These are phyloP conservation scores for Sphyrna mokarran DNA, from an alignment of 2,113 vertebrate species.

Conservation along the genomic window DNA sequence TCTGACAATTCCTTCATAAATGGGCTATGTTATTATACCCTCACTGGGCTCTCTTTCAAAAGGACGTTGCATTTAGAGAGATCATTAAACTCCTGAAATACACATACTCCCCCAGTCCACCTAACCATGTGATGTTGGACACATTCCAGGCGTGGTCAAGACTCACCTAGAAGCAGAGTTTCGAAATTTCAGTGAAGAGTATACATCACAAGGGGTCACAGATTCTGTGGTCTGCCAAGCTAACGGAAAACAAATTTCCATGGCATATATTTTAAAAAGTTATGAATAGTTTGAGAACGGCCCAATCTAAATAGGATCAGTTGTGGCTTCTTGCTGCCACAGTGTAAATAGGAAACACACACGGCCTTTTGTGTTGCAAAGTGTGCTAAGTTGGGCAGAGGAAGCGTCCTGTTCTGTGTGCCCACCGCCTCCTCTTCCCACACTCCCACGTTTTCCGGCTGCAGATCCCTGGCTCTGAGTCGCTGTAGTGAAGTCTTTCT, in stretches of 20 bases:
- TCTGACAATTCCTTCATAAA: neutral
- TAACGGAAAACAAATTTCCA: neutral
- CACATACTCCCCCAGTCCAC: neutral
- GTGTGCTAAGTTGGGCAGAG: neutral
- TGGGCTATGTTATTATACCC: too few relatives aligned
- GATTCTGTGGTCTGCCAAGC: neutral
- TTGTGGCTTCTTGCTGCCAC: neutral
- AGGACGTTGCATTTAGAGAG: neutral
- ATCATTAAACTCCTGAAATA: neutral
- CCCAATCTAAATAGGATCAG: neutral
- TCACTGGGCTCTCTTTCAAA: neutral
- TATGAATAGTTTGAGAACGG: conserved; percentile 7
- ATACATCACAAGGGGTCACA: neutral
- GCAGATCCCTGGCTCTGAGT: neutral
- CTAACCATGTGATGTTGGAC: neutral
- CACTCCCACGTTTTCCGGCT: conserved; percentile 3
- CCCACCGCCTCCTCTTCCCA: neutral
- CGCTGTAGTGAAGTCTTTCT: neutral
- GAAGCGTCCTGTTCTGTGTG: neutral
- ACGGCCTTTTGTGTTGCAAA: neutral
- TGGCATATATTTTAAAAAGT: neutral
- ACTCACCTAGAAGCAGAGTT: neutral
- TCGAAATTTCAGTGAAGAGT: neutral
- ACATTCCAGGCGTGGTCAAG: neutral
- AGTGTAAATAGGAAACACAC: neutral